phyloP scores from a whole-genome alignment of 2,888 invertebrate genomes.

The Temnothorax unifasciatus region DNA sequence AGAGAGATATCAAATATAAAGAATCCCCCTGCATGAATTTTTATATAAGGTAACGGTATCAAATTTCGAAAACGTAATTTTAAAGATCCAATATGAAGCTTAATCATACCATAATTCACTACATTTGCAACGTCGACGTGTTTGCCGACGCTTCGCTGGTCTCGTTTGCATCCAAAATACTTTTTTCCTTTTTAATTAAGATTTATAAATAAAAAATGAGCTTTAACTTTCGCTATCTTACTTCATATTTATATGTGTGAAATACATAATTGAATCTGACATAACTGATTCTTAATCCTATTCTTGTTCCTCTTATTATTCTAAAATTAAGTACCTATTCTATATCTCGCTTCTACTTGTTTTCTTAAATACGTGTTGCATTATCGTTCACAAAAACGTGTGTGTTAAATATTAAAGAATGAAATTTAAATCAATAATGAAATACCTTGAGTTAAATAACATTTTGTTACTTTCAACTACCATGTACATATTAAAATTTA shows the following conservation, averaged over 20 bases:
- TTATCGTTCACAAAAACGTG: no score
- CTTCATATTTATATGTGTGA: not conserved
- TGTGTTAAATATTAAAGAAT: no score
- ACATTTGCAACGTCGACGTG: no score
- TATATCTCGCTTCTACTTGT: no score
- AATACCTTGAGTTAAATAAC: no score
- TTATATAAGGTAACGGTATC: not conserved
- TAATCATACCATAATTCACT: not conserved
- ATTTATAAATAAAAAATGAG: conserved; percentile 3
- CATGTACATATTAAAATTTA: no score
- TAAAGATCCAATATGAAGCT: not conserved
- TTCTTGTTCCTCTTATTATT: not conserved
- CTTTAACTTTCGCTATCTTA: not conserved
- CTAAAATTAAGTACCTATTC: no score
- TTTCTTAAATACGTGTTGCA: no score
- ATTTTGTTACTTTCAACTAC: no score
- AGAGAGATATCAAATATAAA: not conserved
- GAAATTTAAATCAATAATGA: no score
- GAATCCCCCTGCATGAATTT: not conserved
- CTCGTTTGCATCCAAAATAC: not conserved
- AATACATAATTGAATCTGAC: not conserved
- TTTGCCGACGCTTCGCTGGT: not conserved
- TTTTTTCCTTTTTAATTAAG: conserved; percentile 11
- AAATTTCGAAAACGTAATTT: not conserved
- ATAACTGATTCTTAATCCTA: not conserved